These are phyloP conservation scores for Leptobrachium leishanense DNA, from an alignment of 2,113 vertebrate species.

Conservation along the genomic window DNA sequence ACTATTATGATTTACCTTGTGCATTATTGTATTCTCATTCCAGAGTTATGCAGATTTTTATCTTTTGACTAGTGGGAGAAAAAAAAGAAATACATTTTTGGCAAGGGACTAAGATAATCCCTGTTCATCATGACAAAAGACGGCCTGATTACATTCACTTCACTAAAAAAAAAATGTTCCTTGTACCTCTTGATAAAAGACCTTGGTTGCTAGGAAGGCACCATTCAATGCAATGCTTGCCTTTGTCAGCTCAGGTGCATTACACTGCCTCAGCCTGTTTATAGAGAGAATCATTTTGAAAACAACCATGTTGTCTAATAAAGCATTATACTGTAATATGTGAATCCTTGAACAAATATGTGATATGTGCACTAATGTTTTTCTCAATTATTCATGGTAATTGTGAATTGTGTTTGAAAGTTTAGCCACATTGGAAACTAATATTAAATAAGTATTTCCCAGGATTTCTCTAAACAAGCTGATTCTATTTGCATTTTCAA, in stretches of 20 bases:
- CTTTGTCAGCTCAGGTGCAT: not conserved
- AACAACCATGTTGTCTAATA: too few species aligned
- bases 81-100: not conserved
- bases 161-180: not conserved
- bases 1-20: not conserved
- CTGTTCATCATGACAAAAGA: not conserved
- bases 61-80: not conserved
- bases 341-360: too few species aligned
- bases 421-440: too few species aligned
- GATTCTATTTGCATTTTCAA: too few species aligned
- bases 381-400: too few species aligned
- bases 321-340: too few species aligned
- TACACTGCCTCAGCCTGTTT: not conserved
- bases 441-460: too few species aligned
- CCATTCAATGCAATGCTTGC: not conserved
- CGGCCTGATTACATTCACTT: not conserved
- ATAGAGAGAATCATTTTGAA: not conserved
- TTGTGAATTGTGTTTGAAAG: too few species aligned
- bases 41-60: not conserved
- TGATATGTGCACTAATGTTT: too few species aligned
- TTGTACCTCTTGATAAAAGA: not conserved
- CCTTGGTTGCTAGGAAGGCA: constrained; percentile 4
- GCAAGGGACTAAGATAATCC: not conserved
- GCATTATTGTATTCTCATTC: not conserved
- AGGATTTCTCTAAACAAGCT: too few species aligned